Evolutionary conservation across 2,797 vertebrate genomes (phyloP).

Genomic region (Pseudomugil tenellus): DNA sequence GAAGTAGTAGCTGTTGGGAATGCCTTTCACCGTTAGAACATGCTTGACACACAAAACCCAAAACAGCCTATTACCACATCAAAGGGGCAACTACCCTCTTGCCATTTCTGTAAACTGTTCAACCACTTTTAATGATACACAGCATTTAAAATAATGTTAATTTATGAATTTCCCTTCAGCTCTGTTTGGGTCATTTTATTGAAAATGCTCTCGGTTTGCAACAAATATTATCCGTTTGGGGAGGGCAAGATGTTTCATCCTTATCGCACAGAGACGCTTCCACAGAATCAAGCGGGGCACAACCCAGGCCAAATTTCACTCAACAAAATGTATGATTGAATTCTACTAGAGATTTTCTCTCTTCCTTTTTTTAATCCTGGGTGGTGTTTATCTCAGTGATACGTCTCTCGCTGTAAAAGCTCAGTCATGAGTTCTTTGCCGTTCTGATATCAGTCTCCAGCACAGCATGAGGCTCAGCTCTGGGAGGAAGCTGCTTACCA

Average conservation of each 20-base stretch:
- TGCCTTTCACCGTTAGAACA: constrained; percentile 68
- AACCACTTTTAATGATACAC: constrained; percentile 62
- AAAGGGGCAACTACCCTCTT: constrained; percentile 63
- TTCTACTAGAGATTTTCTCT: constrained; percentile 13
- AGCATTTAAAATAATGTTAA: constrained; percentile 59
- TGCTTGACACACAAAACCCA: constrained; percentile 73
- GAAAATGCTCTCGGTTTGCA: constrained; percentile 16
- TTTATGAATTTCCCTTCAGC: constrained; percentile 48
- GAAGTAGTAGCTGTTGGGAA: constrained; percentile 73
- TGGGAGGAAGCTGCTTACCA: constrained; percentile 69
- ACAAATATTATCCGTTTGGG: constrained; percentile 16
- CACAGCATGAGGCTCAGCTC: constrained; percentile 61
- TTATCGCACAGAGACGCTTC: constrained; percentile 14
- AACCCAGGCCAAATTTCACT: constrained; percentile 19
- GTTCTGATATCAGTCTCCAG: constrained; percentile 59
- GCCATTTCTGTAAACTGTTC: constrained; percentile 59
- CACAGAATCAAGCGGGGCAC: background rate
- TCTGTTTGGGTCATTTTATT: constrained; percentile 42
- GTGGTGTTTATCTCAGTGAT: constrained; percentile 50
- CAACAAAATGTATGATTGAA: constrained; percentile 13
- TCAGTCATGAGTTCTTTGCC: constrained; percentile 48
- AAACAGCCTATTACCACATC: constrained; percentile 78
- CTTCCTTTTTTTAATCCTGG: constrained; percentile 9
- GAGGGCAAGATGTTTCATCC: constrained; percentile 14
- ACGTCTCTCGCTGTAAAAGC: constrained; percentile 49